Base-by-base conservation (phyloP, 2,888 invertebrate genomes). In the Euphydryas editha region DNA sequence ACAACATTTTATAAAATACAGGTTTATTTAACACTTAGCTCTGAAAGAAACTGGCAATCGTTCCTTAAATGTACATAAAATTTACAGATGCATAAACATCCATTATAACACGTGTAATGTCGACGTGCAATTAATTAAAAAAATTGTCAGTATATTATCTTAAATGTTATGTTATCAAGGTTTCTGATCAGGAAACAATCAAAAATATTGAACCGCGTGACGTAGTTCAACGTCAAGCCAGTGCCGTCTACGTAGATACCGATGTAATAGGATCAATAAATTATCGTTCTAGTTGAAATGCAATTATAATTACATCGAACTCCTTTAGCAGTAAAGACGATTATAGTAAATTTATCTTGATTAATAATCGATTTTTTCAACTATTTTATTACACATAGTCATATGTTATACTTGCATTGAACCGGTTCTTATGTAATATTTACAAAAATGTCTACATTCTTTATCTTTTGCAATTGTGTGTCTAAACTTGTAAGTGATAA, bases 111-210 rank as follows among this genome's bases (percentile, higher is more conserved):
- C 5, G 20, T 21, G 42, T 39, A 42, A 11, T 42, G n/a, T 54
- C 18, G 30, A 55, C 13, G 13, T 18, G 15, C 24, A 30, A 63
- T 67, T 67, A 67, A 68, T 62, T 46, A 59, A 62, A 39, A 36
- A 61, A 61, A 67, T 67, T 36, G 67, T 47, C 46, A 36, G 18
- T 61, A 39, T 67, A 62, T 72, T 72, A 68, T 72, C 69, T 72
- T 69, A 69, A 73, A 74, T 72, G 67, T 67, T 67, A 70, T 15
- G 39, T 54, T 68, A 68, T 69, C 76, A 75, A 76, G 76, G 76
- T 68, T 71, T 64, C 62, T 70, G 63, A 65, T 64, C 72, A 76
- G 76, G 76, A 76, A 76, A 72, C 57, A 61, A 67, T 70, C 65
- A 63, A 71, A n/a, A n/a, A 60, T 63, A 69, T 63, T 69, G 70